Evolutionary conservation across 2,113 vertebrate species (phyloP), one percentile per base, ranked within the genome.

Genomic region (Numida meleagris): DNA sequence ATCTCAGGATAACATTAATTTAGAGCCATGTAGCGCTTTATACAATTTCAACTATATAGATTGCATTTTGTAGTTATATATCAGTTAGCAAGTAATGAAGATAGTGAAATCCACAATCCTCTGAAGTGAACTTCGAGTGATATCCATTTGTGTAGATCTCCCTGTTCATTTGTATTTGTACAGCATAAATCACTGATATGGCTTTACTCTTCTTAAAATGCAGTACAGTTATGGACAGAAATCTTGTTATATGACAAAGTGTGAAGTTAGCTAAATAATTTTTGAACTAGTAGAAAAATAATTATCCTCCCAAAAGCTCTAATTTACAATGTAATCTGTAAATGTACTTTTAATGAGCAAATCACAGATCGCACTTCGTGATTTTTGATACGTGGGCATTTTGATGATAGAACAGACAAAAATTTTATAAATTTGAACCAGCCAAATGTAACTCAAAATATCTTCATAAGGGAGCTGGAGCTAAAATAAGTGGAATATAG

Each of bases 401-500:
- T 90, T 83, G 81, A 71, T 95, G 77, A 94, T 57, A 95, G 86
- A 95, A 63, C 65, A 76, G 57, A 63, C 33, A 91, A 90, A 86
- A 97, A 84, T 80, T 93, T 95, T 84, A 67, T n/a, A 77, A 88
- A 94, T 96, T 85, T 95, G 75, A 96, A n/a, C 20, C 3, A 50
- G 38, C 9, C 71, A 87, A 90, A 96, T 93, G 82, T 96, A 75
- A 82, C 43, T 94, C 62, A 90, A 90, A 96, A 78, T 94, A 78
- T 43, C 59, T 95, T 92, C 50, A 86, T 57, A 93, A 90, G 29
- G 38, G 80, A 95, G 45, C 43, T 90, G 66, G 74, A 96, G 96
- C 96, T 97, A 97, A 97, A 97, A n/a, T n/a, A n/a, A n/a, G n/a
- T n/a, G n/a, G n/a, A 96, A 96, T 95, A 79, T 93, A 94, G 79